These are phyloP conservation scores for Chesias legatella DNA, from an alignment of 2,888 invertebrate species.

Conservation along the genomic window DNA sequence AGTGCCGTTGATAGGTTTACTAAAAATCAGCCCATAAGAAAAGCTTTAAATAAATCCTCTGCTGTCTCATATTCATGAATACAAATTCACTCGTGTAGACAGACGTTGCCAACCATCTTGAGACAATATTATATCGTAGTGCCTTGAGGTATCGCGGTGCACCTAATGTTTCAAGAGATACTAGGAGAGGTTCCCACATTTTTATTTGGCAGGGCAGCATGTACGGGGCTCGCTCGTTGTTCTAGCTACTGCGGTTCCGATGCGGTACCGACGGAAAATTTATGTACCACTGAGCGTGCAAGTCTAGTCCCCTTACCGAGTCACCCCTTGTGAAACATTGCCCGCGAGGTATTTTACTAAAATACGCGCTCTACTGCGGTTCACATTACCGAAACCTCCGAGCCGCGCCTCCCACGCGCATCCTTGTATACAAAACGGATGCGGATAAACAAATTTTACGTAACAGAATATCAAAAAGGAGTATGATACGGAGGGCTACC, in stretches of 20 bases:
- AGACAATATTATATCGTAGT: not conserved
- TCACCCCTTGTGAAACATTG: constrained; percentile 48
- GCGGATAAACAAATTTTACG: constrained; percentile 50
- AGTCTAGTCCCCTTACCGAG: constrained; percentile 56
- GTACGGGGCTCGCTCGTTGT: constrained; percentile 57
- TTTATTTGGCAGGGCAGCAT: constrained; percentile 68
- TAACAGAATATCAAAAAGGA: too few relatives aligned
- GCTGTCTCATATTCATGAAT: not conserved
- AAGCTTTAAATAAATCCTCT: too few relatives aligned
- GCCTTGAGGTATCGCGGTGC: not conserved
- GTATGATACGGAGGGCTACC: too few relatives aligned
- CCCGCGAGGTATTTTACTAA: constrained; percentile 43
- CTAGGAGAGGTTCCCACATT: constrained; percentile 19
- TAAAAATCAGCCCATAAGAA: too few relatives aligned
- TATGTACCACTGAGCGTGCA: constrained; percentile 73
- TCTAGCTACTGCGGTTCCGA: constrained; percentile 70
- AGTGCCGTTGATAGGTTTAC: too few relatives aligned
- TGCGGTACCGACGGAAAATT: constrained; percentile 73
- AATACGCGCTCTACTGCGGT: constrained; percentile 54
- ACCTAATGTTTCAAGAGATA: constrained; percentile 11
- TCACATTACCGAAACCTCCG: constrained; percentile 24
- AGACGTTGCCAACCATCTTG: not conserved
- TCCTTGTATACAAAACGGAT: constrained; percentile 56
- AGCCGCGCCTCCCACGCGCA: constrained; percentile 32
- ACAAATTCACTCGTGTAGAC: constrained; percentile 1